These are phyloP conservation scores for Drosophila bocki DNA, from an alignment of 1,140 invertebrate genomes.

Conservation along the genomic window DNA sequence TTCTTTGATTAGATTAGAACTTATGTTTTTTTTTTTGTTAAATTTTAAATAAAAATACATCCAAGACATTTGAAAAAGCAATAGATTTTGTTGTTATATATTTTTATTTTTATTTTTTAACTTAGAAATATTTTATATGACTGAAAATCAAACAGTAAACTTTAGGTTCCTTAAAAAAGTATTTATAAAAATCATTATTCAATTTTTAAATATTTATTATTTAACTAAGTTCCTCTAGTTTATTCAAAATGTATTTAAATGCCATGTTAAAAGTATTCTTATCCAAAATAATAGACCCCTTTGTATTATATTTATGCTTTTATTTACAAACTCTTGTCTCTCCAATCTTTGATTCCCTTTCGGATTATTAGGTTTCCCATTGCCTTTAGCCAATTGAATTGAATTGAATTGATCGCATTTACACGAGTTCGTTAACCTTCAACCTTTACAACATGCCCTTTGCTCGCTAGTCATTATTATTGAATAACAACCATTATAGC, in stretches of 20 bases:
- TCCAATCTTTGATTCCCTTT: not conserved
- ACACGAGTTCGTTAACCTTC: constrained; percentile 69
- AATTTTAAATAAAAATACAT: not conserved
- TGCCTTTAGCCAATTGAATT: not conserved
- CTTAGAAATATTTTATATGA: not conserved
- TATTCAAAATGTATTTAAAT: too few relatives aligned
- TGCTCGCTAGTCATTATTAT: constrained; percentile 35
- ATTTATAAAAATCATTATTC: too few relatives aligned
- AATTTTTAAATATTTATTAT: too few relatives aligned
- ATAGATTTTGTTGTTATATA: too few relatives aligned
- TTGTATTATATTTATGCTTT: not conserved
- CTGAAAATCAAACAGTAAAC: too few relatives aligned
- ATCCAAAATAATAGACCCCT: not conserved
- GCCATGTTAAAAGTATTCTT: not conserved
- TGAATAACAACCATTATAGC: constrained; percentile 31
- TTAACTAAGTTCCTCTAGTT: too few relatives aligned
- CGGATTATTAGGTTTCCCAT: not conserved
- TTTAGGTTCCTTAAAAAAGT: too few relatives aligned
- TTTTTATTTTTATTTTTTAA: too few relatives aligned
- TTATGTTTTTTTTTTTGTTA: not conserved
- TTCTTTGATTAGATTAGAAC: constrained; percentile 71
- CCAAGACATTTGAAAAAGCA: not conserved
- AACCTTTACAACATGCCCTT: constrained; percentile 29
- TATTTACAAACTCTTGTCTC: not conserved
- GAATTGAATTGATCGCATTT: constrained; percentile 9